A percentile compares a stretch with the other conserved stretches of the same genome.
phyloP scores from a whole-genome alignment of 2,888 invertebrate species.

The Ptilodon capucinus region DNA sequence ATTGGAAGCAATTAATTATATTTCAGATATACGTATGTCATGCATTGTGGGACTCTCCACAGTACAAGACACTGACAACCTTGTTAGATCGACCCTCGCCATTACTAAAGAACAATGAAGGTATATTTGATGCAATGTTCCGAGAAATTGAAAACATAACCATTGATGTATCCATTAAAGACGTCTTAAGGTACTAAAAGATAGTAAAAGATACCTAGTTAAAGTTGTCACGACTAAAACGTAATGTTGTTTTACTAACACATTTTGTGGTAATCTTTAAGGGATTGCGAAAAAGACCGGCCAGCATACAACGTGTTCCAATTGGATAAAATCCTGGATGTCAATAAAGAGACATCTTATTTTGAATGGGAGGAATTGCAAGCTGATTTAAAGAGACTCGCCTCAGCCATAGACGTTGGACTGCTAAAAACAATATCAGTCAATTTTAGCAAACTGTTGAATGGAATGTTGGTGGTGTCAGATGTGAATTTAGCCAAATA shows the following conservation, averaged over 20 bases:
- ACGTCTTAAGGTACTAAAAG: constrained; percentile 81
- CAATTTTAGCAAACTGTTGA: constrained; percentile 80
- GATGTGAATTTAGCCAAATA: constrained; percentile 84
- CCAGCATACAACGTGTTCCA: constrained; percentile 89
- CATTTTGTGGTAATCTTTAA: constrained; percentile 46
- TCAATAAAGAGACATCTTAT: constrained; percentile 85
- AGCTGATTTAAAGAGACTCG: constrained; percentile 75
- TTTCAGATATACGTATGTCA: constrained; percentile 85
- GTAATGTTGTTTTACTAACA: too few species aligned
- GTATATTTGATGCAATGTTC: constrained; percentile 79
- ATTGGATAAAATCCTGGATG: constrained; percentile 86
- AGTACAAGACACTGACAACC: constrained; percentile 84
- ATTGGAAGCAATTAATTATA: neutral
- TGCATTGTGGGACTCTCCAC: constrained; percentile 86
- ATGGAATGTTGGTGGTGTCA: constrained; percentile 81
- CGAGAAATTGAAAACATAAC: constrained; percentile 79
- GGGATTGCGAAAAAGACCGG: constrained; percentile 87
- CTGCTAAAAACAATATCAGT: constrained; percentile 81
- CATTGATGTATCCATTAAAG: constrained; percentile 76
- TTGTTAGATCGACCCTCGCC: constrained; percentile 87
- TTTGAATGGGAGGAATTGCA: constrained; percentile 85
- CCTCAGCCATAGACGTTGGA: constrained; percentile 79
- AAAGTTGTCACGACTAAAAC: too few species aligned
- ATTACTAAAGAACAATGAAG: constrained; percentile 76
- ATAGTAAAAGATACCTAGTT: too few species aligned